phyloP scores from a whole-genome alignment of 2,888 invertebrate species.

The Lasioglossum villosulum region DNA sequence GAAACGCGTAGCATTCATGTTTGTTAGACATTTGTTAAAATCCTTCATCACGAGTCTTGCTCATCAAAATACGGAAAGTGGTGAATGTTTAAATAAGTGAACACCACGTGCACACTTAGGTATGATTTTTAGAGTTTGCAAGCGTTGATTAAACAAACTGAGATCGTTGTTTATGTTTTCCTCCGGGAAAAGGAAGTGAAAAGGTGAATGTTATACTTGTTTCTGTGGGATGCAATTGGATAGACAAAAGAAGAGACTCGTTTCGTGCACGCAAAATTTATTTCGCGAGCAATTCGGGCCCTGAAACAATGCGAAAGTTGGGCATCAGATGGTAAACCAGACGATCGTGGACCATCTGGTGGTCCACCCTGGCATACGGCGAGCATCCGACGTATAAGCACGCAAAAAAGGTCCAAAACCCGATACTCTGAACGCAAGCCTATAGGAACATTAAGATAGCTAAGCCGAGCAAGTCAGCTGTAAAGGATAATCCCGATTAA shows the following conservation, averaged over 20 bases:
- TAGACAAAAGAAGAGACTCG: conserved; percentile 15
- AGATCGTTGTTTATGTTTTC: not conserved
- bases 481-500: conserved; percentile 55
- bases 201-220: not conserved
- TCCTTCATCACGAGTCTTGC: too few species aligned
- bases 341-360: conserved; percentile 78
- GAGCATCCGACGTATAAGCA: conserved; percentile 70
- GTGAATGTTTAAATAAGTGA: too few species aligned
- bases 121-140: not conserved
- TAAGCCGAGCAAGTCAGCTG: conserved; percentile 44
- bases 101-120: not conserved
- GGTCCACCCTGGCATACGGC: conserved; percentile 78
- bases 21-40: too few species aligned
- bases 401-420: conserved; percentile 66
- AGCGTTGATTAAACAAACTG: not conserved
- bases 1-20: too few species aligned
- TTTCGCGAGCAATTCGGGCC: conserved; percentile 55
- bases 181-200: not conserved
- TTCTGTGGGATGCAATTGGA: not conserved
- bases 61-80: too few species aligned
- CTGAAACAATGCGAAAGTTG: conserved; percentile 69
- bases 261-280: conserved; percentile 45
- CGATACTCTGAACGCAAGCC: conserved; percentile 67
- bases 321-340: conserved; percentile 73
- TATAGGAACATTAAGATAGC: conserved; percentile 62